Percentiles rank a stretch among this genome's conserved stretches.
Evolutionary conservation across 1,140 invertebrate species (phyloP).

Genomic region (Chionoecetes opilio): DNA sequence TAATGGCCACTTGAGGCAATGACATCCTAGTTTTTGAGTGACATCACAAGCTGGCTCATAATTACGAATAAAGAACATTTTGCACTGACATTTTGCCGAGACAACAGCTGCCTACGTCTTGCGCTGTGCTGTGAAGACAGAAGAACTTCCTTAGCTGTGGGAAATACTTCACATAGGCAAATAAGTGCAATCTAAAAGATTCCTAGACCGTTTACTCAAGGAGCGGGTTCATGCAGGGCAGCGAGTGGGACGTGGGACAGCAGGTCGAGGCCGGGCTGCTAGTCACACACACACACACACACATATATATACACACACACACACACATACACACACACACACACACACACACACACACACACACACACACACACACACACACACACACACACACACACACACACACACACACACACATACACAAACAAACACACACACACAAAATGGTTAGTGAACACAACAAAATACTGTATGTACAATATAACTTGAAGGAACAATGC

Average conservation of each 20-base stretch:
- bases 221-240: not conserved
- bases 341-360: not conserved
- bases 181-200: not conserved
- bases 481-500: not conserved
- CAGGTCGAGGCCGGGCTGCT: no score
- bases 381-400: not conserved
- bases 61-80: no score
- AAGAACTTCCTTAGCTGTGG: no score
- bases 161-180: no score
- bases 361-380: not conserved
- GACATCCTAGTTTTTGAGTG: not conserved
- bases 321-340: not conserved
- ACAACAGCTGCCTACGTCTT: no score
- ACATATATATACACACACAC: no score
- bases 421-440: not conserved
- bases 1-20: not conserved
- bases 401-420: not conserved
- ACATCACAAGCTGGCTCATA: not conserved
- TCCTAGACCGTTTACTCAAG: not conserved
- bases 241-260: not conserved
- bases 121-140: no score
- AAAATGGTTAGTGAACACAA: not conserved
- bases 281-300: no score
- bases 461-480: not conserved
- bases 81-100: no score